Base-by-base conservation (phyloP, 2,797 vertebrate genomes). In the Brachyalestes nurse region DNA sequence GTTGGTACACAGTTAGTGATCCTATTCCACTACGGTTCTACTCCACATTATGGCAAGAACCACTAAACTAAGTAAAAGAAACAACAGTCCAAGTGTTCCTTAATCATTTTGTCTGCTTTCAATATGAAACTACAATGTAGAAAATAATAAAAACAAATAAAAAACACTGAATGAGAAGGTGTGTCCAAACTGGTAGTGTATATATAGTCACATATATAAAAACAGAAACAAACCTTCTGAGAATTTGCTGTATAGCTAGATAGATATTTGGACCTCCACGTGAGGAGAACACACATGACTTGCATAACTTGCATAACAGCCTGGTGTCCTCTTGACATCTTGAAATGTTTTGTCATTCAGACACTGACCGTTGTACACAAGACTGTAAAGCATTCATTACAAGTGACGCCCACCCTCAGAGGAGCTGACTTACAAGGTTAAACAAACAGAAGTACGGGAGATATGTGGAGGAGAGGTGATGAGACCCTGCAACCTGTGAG, bases 381-480 rank as follows among this genome's bases (percentile, higher is more conserved):
- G 71, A 80, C 60, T 72, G 58, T 21, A 64, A 62, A 78, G 38
- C 75, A 81, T 86, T 67, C 72, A 79, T 78, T 78, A 75, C 80
- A 38, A 40, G 60, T 62, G 51, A 73, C 67, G 67, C 79, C 73
- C 74, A 55, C 64, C 72, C 61, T 73, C 72, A 67, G 45, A 79
- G 79, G 42, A 73, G 57, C 28, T 73, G 67, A 75, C 73, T 75
- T 66, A 28, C 40, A 77, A 80, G 62, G 76, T 87, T 83, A 87
- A 79, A 82, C 45, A 72, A 79, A 82, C 51, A 82, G 40, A 81
- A 42, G 78, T 34, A 74, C 75, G 49, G 10, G 25, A 85, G 73
- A 75, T 66, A 83, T 83, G 53, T 85, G 61, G 70, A 78, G 51
- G 57, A 82, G 51, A 87, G 76, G 76, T 83, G 69, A 83, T 49